A percentile compares a stretch with the other conserved stretches of the same genome.
Conservation (phyloP, 64 coral and sea anemone species). For the Hydrozoanthus tunicans region DNA sequence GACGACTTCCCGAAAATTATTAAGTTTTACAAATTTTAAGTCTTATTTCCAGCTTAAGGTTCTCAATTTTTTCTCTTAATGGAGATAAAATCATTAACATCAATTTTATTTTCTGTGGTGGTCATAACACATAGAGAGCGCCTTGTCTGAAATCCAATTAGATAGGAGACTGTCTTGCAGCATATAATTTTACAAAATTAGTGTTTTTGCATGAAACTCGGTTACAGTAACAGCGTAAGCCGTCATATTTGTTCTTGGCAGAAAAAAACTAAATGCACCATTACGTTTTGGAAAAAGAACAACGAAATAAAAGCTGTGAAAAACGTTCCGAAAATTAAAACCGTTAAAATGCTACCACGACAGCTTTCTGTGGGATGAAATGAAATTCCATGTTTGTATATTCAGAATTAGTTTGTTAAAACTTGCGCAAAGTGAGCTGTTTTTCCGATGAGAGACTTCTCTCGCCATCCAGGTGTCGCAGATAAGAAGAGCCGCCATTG, state of each 20-base stretch:
- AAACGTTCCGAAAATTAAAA: no score
- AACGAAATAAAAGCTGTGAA: no score
- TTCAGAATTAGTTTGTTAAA: not conserved
- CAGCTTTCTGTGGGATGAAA: no score
- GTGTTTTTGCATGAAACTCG: not conserved
- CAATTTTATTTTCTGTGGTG: not conserved
- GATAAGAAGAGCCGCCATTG: no score
- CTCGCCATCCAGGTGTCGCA: no score
- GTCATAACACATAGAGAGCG: not conserved
- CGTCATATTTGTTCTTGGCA: no score
- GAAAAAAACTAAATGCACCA: no score
- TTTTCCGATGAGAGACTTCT: not conserved
- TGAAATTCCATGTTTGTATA: not conserved
- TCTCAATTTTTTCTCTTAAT: slow-evolving; percentile 9
- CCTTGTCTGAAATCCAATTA: not conserved
- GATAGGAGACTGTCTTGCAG: not conserved
- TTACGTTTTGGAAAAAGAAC: no score
- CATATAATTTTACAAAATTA: not conserved
- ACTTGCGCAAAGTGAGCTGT: not conserved
- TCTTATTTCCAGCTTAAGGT: not conserved
- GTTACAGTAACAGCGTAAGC: slow-evolving; percentile 1
- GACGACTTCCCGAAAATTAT: not conserved
- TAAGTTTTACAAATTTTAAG: not conserved
- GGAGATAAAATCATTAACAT: not conserved
- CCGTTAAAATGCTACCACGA: no score